These are phyloP conservation scores for Pipra filicauda DNA, from an alignment of 2,113 vertebrate species.

Conservation along the genomic window DNA sequence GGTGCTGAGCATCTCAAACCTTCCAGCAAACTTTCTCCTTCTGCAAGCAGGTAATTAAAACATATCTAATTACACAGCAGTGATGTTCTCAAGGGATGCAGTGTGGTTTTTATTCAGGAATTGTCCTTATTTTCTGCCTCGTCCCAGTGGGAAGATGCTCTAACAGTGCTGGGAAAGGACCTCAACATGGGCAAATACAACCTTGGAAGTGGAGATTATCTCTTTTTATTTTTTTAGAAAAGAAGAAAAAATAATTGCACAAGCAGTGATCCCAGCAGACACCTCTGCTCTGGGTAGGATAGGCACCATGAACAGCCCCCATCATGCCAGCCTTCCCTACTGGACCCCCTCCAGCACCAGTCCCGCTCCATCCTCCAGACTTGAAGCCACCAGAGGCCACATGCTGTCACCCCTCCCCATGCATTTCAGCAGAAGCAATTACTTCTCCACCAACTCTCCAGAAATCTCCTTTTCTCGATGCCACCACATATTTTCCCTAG, in stretches of 20 bases:
- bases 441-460: background rate
- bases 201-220: background rate
- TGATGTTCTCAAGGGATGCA: background rate
- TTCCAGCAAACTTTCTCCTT: background rate
- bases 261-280: background rate
- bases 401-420: accelerated
- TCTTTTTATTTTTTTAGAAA: background rate
- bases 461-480: background rate
- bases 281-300: background rate
- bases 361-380: background rate
- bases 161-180: background rate
- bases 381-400: background rate
- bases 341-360: accelerated
- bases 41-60: background rate
- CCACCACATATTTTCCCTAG: accelerated
- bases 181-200: background rate
- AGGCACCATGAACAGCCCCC: accelerated
- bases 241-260: background rate
- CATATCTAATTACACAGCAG: background rate
- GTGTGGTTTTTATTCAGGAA: background rate
- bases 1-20: background rate
- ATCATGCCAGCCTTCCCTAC: accelerated
- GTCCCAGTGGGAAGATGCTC: background rate
- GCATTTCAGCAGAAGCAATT: accelerated
- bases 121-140: background rate